Evolutionary conservation across 2,888 invertebrate species (phyloP).

Genomic region (Amphipyra berbera): DNA sequence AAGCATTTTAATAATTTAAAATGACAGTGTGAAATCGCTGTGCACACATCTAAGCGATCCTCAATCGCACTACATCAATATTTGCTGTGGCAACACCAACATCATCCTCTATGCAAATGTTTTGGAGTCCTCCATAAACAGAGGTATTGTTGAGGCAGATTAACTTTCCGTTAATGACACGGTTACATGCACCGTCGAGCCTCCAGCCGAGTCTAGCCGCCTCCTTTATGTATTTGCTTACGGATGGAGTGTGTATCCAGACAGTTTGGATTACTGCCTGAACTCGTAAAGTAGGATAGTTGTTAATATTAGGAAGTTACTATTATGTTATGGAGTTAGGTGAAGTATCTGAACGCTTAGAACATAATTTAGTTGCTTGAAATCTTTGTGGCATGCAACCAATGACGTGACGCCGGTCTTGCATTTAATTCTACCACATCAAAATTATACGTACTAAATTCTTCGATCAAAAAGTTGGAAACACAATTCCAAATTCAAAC

Average conservation of each 20-base stretch:
- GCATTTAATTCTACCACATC: not conserved
- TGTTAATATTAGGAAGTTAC: slow-evolving; percentile 20
- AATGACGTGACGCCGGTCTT: no score
- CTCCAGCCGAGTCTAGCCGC: slow-evolving; percentile 24
- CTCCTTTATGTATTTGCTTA: slow-evolving; percentile 50
- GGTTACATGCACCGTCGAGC: slow-evolving; percentile 49
- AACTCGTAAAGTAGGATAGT: slow-evolving; percentile 27
- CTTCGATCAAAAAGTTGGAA: not conserved
- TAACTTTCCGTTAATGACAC: slow-evolving; percentile 67
- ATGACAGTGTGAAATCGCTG: slow-evolving; percentile 7
- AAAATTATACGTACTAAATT: no score
- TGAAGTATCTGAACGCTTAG: not conserved
- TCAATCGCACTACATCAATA: slow-evolving; percentile 74
- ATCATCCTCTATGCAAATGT: slow-evolving; percentile 75
- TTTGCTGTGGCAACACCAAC: slow-evolving; percentile 75
- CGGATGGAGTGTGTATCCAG: slow-evolving; percentile 48
- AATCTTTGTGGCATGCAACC: not conserved
- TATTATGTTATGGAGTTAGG: not conserved
- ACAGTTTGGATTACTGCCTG: slow-evolving; percentile 48
- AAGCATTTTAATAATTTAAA: slow-evolving; percentile 14
- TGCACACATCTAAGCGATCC: slow-evolving; percentile 61
- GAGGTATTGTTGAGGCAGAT: slow-evolving; percentile 67
- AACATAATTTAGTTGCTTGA: not conserved
- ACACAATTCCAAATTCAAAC: slow-evolving; percentile 26
- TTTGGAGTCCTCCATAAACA: slow-evolving; percentile 70